Evolutionary conservation across 2,888 invertebrate species (phyloP).

Genomic region (Pachydiplax longipennis): DNA sequence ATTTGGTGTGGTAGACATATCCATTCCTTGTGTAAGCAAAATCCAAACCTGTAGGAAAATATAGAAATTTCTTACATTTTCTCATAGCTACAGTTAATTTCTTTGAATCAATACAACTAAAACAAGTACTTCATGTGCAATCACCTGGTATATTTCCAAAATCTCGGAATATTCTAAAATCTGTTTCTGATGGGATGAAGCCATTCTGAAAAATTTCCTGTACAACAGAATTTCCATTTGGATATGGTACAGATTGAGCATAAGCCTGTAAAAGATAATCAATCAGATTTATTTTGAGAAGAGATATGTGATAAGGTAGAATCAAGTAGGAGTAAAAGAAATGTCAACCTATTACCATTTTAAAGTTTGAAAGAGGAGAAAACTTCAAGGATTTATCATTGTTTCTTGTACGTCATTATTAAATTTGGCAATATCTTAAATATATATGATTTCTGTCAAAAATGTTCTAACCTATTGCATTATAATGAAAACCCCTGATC

Average conservation of each 20-base stretch:
- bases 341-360: no score
- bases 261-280: slow-evolving; percentile 51
- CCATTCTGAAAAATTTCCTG: slow-evolving; percentile 74
- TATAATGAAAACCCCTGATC: no score
- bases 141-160: slow-evolving; percentile 72
- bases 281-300: no score
- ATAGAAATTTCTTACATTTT: background rate
- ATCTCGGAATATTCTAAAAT: slow-evolving; percentile 79
- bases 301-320: no score
- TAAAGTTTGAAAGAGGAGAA: no score
- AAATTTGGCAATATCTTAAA: no score
- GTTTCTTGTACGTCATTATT: no score
- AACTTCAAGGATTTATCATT: no score
- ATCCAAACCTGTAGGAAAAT: slow-evolving; percentile 68
- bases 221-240: slow-evolving; percentile 65
- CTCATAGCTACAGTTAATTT: background rate
- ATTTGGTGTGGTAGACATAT: slow-evolving; percentile 75
- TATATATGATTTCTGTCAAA: no score
- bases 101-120: no score
- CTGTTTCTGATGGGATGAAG: slow-evolving; percentile 79
- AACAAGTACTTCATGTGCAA: background rate
- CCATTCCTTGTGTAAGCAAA: slow-evolving; percentile 80
- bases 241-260: slow-evolving; percentile 65
- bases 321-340: no score
- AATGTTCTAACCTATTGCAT: no score